Evolutionary conservation across 2,797 vertebrate genomes (phyloP), one percentile per base, ranked within the genome.

Genomic region (Sebastes matsubarae): DNA sequence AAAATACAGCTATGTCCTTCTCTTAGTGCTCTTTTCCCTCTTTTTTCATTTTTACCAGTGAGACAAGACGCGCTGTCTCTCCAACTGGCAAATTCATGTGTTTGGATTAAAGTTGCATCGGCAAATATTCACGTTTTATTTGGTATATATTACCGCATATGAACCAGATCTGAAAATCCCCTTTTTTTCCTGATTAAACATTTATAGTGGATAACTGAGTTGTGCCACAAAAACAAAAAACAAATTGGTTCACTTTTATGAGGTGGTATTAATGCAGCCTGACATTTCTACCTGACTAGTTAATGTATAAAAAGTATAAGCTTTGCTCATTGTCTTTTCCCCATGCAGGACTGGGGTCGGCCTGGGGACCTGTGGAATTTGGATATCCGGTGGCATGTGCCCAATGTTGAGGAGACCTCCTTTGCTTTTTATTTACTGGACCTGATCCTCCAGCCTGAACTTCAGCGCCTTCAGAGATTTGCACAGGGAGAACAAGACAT

Each of bases 311-410:
- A 36, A 46, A n/a, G 8, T 16, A 5, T 2, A 29, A 29, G 5
- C 13, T 38, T 52, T 74, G 2, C 2, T 66, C 8, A 6, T 61
- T 72, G 6, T 59, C 7, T 30, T 74, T 38, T 9, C 2, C 16
- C 11, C 29, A 60, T 92, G 1, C 76, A 99, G 98, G 98, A 99
- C 91, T 99, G 98, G 98, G 98, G 98, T 88, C 97, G 97, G 38
- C 97, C 98, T 24, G 98, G 98, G 16, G 97, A 99, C 87, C 88
- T 99, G 60, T 97, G 97, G 96, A 97, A 97, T 87, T 93, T 99
- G 80, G 95, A 97, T 57, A 99, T 99, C 84, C 96, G 96, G 76
- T 99, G 98, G 98, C 98, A 99, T 52, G 96, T 98, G 75, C 97
- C 98, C 73, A 97, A 96, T 71, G 83, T 94, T 12, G 96, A 97